Conservation (phyloP, 2,113 vertebrate species). For the Rhipidura dahli region DNA sequence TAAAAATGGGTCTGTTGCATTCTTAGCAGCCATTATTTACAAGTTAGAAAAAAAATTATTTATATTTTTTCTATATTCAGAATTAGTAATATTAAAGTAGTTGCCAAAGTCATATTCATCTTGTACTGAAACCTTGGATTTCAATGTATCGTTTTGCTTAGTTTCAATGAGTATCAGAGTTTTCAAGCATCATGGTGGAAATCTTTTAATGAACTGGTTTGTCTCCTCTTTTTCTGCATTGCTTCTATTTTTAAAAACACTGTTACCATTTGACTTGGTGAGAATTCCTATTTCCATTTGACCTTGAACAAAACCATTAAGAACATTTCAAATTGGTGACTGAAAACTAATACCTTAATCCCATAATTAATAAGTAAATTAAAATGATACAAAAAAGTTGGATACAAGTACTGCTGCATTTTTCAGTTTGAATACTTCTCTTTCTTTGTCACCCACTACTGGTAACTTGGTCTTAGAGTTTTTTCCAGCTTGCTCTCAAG, state of each 20-base stretch:
- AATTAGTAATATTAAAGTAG: neutral
- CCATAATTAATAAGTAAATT: neutral
- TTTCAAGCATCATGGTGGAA: neutral
- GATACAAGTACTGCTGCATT: neutral
- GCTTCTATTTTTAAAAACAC: neutral
- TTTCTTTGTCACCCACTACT: neutral
- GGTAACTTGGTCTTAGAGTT: neutral
- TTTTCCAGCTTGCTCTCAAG: neutral
- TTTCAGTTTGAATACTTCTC: neutral
- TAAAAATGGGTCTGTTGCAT: neutral
- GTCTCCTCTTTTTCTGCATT: neutral
- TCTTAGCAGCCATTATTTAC: neutral
- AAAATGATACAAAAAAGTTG: neutral
- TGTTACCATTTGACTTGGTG: neutral
- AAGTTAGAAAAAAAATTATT: neutral
- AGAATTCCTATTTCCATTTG: neutral
- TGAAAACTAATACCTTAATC: neutral
- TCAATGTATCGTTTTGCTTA: neutral
- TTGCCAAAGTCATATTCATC: neutral
- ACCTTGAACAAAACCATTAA: neutral
- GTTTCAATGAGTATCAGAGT: neutral
- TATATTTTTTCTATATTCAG: neutral
- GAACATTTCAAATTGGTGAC: neutral
- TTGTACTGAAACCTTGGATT: neutral
- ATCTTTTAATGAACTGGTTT: neutral